These are phyloP conservation scores for Tachypleus tridentatus DNA, from an alignment of 1,140 invertebrate species.

Conservation along the genomic window DNA sequence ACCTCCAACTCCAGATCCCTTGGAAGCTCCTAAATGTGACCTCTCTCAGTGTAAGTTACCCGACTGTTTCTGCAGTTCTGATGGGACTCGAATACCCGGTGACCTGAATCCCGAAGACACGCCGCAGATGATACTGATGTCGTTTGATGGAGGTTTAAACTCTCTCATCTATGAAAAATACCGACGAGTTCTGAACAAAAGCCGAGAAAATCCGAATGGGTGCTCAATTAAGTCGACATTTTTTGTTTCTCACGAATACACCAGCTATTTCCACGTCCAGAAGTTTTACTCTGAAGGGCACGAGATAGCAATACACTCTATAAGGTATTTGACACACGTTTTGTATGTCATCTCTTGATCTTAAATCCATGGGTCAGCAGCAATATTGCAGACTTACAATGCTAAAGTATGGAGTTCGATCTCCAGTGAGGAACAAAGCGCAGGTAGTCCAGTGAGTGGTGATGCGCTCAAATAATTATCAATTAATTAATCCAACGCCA, in stretches of 20 bases:
- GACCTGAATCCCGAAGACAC: constrained; percentile 52
- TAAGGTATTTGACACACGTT: constrained; percentile 44
- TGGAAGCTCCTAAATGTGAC: constrained; percentile 79
- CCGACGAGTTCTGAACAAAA: constrained; percentile 37
- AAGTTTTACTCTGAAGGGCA: constrained; percentile 83
- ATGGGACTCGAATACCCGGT: constrained; percentile 75
- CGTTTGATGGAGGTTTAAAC: constrained; percentile 90
- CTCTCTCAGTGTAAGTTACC: constrained; percentile 72
- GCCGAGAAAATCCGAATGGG: constrained; percentile 54
- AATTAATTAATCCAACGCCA: no score
- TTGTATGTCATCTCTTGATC: no score
- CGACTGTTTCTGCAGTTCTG: constrained; percentile 86
- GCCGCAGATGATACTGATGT: constrained; percentile 88
- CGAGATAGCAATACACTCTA: constrained; percentile 85
- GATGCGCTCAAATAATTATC: no score
- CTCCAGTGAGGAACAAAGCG: no score
- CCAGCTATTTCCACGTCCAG: constrained; percentile 83
- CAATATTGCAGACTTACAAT: no score
- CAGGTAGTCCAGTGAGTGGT: no score
- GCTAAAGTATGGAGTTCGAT: no score
- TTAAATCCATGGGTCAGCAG: no score
- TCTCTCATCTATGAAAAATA: constrained; percentile 85
- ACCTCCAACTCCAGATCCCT: constrained; percentile 48
- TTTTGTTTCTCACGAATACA: constrained; percentile 92
- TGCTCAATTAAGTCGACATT: constrained; percentile 86